Conservation (phyloP, 2,888 invertebrate genomes). For the Stenodema calcarata region DNA sequence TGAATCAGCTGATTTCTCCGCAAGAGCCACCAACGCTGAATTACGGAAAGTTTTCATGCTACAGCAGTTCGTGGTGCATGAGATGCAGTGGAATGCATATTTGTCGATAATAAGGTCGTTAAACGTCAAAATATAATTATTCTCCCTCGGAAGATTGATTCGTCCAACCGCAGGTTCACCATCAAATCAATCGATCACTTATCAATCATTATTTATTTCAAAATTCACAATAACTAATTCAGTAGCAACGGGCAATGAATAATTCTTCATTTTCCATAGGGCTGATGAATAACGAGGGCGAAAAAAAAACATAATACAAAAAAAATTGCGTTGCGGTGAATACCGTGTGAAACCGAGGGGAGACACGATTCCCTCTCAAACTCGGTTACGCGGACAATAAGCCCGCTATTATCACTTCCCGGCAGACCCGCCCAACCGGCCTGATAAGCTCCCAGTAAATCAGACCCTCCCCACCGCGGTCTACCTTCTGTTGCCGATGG, state of each 20-base stretch:
- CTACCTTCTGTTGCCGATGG: neutral
- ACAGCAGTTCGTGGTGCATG: too few species aligned
- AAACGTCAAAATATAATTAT: too few species aligned
- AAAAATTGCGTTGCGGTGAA: neutral
- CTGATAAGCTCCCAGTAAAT: constrained; percentile 40
- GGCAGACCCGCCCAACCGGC: neutral
- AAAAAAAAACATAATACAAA: neutral
- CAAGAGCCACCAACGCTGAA: too few species aligned
- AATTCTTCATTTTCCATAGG: neutral
- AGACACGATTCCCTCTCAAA: neutral
- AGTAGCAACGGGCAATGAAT: neutral
- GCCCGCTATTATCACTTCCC: constrained; percentile 38
- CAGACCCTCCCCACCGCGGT: neutral
- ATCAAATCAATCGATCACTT: too few species aligned
- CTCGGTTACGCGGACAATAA: constrained; percentile 39
- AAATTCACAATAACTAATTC: neutral
- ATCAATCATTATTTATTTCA: neutral
- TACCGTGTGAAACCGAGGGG: constrained; percentile 1
- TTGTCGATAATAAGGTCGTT: too few species aligned
- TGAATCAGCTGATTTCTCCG: too few species aligned
- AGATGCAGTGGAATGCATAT: too few species aligned
- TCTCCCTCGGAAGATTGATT: too few species aligned
- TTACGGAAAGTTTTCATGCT: too few species aligned
- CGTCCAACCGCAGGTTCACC: too few species aligned
- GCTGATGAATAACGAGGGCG: neutral